Conservation (phyloP, 2,797 vertebrate genomes). For the Cuculus canorus region DNA sequence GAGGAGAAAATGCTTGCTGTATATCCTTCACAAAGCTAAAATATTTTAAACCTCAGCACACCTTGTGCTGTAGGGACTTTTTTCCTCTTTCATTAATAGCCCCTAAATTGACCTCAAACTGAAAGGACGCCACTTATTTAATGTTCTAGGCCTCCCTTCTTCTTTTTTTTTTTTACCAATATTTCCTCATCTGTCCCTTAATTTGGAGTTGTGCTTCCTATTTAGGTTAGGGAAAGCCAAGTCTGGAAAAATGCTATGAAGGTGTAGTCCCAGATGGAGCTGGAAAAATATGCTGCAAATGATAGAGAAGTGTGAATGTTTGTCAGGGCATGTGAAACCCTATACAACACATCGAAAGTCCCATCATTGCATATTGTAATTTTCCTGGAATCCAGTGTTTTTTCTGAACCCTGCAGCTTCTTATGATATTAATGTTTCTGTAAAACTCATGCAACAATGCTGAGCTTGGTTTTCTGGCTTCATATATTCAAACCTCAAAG, state of each 20-base stretch:
- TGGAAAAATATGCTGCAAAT: background rate
- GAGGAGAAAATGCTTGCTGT: background rate
- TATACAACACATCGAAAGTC: background rate
- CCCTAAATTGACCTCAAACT: background rate
- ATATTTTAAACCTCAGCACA: background rate
- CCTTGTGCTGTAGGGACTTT: background rate
- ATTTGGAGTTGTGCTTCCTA: background rate
- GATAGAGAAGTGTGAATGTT: background rate
- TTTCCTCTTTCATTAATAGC: background rate
- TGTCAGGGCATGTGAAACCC: background rate
- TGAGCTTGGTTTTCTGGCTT: background rate
- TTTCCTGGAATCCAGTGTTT: background rate
- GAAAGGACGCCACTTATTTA: background rate
- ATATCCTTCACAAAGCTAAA: background rate
- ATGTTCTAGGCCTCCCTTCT: background rate
- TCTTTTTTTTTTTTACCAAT: background rate
- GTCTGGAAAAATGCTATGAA: background rate
- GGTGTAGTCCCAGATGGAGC: background rate
- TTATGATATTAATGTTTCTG: background rate
- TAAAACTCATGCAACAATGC: background rate
- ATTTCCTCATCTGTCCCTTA: rapidly evolving
- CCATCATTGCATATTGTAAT: background rate
- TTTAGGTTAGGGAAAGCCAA: background rate
- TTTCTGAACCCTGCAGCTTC: background rate
- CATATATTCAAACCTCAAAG: background rate